Evolutionary conservation across 1,140 invertebrate genomes (phyloP).

Genomic region (Nixonia krombeini): DNA sequence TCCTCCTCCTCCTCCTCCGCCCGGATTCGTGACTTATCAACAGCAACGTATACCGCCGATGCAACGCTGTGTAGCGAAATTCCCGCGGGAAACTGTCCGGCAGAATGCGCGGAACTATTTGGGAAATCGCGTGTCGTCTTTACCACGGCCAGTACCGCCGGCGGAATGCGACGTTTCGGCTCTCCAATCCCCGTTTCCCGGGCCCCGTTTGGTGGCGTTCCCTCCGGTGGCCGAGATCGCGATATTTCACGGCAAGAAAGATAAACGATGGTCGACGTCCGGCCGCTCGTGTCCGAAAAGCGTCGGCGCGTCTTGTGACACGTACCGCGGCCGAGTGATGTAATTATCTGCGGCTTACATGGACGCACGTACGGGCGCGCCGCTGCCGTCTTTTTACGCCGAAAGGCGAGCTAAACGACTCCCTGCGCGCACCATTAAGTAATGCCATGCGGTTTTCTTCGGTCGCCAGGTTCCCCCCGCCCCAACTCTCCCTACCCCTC

Average conservation of each 20-base stretch:
- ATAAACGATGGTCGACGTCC: background rate
- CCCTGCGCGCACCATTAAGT: conserved; percentile 58
- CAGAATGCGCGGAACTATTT: too few species aligned
- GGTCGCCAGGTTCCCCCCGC: conserved; percentile 4
- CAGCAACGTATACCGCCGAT: too few species aligned
- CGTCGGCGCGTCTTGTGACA: conserved; percentile 1
- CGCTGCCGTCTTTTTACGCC: conserved; percentile 29
- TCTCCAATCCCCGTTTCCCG: too few species aligned
- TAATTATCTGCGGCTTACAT: conserved; percentile 53
- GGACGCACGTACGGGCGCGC: conserved; percentile 6
- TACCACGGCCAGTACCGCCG: too few species aligned
- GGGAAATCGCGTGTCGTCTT: too few species aligned
- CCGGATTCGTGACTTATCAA: too few species aligned
- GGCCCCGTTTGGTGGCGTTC: too few species aligned
- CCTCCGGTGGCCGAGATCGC: too few species aligned
- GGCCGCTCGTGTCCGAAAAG: conserved; percentile 2
- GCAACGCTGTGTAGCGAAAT: too few species aligned
- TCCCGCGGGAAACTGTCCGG: too few species aligned
- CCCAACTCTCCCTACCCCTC: background rate
- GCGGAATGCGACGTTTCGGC: too few species aligned
- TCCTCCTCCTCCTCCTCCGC: too few species aligned
- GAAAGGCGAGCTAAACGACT: conserved; percentile 45
- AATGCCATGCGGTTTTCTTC: conserved; percentile 57
- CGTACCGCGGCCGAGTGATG: conserved; percentile 27
- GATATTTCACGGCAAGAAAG: background rate